Evolutionary conservation across 2,113 vertebrate species (phyloP).

Genomic region (Agapornis roseicollis): DNA sequence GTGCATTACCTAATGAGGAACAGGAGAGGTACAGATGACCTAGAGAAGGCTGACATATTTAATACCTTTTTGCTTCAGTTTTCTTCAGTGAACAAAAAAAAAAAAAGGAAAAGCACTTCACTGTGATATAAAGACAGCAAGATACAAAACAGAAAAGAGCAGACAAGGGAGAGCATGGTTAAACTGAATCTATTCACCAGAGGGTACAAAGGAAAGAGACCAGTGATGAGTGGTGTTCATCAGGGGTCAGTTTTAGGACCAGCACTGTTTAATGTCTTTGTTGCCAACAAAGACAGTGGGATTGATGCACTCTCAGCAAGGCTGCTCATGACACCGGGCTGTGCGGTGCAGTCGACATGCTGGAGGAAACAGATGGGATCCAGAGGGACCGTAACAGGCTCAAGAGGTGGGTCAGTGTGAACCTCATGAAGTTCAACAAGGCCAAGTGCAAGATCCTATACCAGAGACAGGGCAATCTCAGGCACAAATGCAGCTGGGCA

Average conservation of each 20-base stretch:
- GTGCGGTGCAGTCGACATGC: background rate
- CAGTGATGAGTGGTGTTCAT: background rate
- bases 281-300: background rate
- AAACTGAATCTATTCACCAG: background rate
- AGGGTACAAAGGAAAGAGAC: background rate
- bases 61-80: background rate
- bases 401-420: background rate
- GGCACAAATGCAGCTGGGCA: background rate
- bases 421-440: background rate
- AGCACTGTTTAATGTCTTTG: background rate
- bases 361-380: background rate
- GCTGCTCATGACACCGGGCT: background rate
- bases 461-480: too few relatives aligned
- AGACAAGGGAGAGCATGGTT: background rate
- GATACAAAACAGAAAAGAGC: background rate
- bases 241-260: background rate
- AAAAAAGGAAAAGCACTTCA: background rate
- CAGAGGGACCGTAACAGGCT: background rate
- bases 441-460: background rate
- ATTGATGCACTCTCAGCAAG: background rate
- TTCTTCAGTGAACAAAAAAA: background rate
- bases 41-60: conserved; percentile 12
- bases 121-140: background rate
- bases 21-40: conserved; percentile 32
- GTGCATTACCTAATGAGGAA: conserved; percentile 63